These are phyloP conservation scores for Proteles cristata DNA, from an alignment of 2,113 vertebrate species.

Conservation along the genomic window DNA sequence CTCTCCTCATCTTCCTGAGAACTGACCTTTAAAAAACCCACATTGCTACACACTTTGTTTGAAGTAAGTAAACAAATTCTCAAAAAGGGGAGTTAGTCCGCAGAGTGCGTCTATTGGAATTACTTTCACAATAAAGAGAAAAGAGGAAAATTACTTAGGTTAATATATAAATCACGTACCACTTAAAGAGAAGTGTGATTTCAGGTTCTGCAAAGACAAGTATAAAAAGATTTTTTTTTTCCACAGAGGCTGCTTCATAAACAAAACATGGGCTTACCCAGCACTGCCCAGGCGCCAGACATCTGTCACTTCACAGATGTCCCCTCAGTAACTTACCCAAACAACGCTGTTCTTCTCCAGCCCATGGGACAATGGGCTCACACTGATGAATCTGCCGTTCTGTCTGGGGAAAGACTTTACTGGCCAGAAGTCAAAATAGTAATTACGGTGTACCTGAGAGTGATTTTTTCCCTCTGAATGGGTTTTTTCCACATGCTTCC, in stretches of 20 bases:
- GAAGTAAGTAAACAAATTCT: conserved; percentile 38
- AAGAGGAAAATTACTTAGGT: conserved; percentile 13
- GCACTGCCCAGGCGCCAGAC: conserved; percentile 27
- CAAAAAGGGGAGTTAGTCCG: not conserved
- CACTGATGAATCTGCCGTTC: not conserved
- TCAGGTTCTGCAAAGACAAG: not conserved
- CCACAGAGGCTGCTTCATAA: conserved; percentile 35
- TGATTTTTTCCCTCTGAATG: not conserved
- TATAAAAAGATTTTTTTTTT: conserved; percentile 13
- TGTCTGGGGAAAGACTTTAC: conserved; percentile 11
- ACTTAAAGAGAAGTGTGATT: conserved; percentile 24
- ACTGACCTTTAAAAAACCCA: not conserved
- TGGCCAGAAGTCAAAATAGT: not conserved
- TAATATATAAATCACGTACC: conserved; percentile 23
- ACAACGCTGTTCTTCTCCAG: not conserved
- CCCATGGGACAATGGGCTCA: conserved; percentile 37
- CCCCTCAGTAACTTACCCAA: conserved; percentile 47
- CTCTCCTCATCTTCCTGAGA: conserved; percentile 17
- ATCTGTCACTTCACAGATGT: conserved; percentile 70
- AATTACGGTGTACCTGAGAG: conserved; percentile 10
- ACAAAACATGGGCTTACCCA: conserved; percentile 53
- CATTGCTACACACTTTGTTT: not conserved
- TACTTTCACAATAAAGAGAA: conserved; percentile 8
- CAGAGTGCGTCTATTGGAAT: not conserved
- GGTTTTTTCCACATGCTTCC: not conserved